Evolutionary conservation across 2,797 vertebrate species (phyloP).

Genomic region (Centropyge bicolor): DNA sequence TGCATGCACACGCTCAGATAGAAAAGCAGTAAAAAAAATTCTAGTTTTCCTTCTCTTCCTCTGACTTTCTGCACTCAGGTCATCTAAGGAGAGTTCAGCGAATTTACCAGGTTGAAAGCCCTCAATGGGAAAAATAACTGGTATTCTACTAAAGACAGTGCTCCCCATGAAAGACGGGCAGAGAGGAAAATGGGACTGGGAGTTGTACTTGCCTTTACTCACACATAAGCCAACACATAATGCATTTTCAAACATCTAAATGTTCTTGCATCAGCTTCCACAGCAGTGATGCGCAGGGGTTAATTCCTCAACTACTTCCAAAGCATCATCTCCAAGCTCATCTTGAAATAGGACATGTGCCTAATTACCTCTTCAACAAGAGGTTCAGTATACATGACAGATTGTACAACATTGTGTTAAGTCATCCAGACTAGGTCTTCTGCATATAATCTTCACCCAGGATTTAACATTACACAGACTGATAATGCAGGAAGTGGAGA

Average conservation of each 20-base stretch:
- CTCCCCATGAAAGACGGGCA: slow-evolving; percentile 12
- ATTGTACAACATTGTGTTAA: neutral
- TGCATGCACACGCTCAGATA: too few relatives aligned
- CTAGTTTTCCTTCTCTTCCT: neutral
- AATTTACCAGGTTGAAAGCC: slow-evolving; percentile 51
- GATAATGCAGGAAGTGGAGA: neutral
- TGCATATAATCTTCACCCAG: slow-evolving; percentile 15
- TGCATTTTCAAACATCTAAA: too few relatives aligned
- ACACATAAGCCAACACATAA: neutral
- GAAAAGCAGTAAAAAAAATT: slow-evolving; percentile 15
- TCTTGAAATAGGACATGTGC: slow-evolving; percentile 11
- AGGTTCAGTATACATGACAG: slow-evolving; percentile 1
- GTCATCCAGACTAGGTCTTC: neutral
- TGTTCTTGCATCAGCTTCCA: neutral
- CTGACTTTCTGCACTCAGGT: slow-evolving; percentile 7
- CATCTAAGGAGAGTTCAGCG: slow-evolving; percentile 32
- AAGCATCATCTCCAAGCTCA: slow-evolving; percentile 12
- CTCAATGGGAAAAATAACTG: slow-evolving; percentile 23
- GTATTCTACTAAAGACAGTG: slow-evolving; percentile 5
- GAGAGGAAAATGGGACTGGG: neutral
- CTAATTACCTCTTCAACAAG: neutral
- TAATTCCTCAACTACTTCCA: slow-evolving; percentile 5
- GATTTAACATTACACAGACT: slow-evolving; percentile 17
- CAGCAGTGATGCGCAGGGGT: neutral
- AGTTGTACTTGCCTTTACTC: too few relatives aligned